Conservation (phyloP, 2,888 invertebrate species). For the Drosophila nigricruria region DNA sequence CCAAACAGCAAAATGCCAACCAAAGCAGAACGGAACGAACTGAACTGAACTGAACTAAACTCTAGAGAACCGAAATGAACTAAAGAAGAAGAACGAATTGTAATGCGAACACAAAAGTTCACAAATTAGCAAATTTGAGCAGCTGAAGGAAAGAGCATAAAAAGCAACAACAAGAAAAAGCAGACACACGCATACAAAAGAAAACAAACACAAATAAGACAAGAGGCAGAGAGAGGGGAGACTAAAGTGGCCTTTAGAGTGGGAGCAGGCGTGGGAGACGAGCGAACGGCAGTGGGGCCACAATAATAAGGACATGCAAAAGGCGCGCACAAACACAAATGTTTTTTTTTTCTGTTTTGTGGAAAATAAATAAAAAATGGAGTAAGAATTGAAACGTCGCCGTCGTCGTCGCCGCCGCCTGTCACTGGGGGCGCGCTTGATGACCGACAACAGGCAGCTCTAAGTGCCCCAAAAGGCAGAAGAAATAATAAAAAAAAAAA, state of each 20-base stretch:
- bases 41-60: constrained; percentile 24
- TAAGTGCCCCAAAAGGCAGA: constrained; percentile 56
- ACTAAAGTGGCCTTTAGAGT: constrained; percentile 17
- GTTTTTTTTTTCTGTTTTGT: constrained; percentile 38
- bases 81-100: constrained; percentile 55
- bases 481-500: constrained; percentile 8
- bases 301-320: constrained; percentile 47
- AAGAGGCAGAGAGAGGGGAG: constrained; percentile 13
- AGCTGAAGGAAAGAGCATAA: constrained; percentile 49
- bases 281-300: not conserved
- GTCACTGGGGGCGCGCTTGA: constrained; percentile 42
- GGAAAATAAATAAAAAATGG: constrained; percentile 28
- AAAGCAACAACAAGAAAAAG: constrained; percentile 17
- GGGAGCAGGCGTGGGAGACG: constrained; percentile 17
- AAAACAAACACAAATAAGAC: constrained; percentile 57
- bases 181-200: constrained; percentile 20
- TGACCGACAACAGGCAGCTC: constrained; percentile 13
- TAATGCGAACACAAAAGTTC: constrained; percentile 76
- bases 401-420: constrained; percentile 43
- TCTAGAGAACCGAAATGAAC: constrained; percentile 9
- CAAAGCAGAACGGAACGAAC: constrained; percentile 33
- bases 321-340: constrained; percentile 57
- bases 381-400: constrained; percentile 62
- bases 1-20: constrained; percentile 46
- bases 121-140: constrained; percentile 83